Percentiles rank a stretch among this genome's conserved stretches.
Evolutionary conservation across 2,797 vertebrate species (phyloP).

Genomic region (Momotus momota): DNA sequence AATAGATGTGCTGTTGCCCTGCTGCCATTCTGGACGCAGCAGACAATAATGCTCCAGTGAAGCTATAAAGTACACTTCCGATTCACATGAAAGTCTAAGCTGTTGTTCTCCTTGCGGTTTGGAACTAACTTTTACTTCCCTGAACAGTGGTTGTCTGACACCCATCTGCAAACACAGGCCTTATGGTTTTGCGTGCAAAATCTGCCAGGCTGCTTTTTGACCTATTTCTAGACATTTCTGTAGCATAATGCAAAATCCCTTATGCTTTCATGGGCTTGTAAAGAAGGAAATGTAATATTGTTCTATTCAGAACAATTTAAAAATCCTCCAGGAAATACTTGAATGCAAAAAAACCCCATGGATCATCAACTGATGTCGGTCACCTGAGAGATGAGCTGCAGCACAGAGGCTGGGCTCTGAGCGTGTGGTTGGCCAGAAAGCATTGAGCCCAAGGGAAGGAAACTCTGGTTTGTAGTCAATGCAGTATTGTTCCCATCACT

Average conservation of each 20-base stretch:
- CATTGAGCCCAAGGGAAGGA: not conserved
- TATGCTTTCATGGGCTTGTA: not conserved
- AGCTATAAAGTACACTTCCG: not conserved
- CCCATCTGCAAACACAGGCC: constrained; percentile 2
- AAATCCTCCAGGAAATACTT: not conserved
- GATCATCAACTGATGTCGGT: not conserved
- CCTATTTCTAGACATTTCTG: not conserved
- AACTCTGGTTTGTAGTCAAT: constrained; percentile 46
- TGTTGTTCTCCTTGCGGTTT: constrained; percentile 27
- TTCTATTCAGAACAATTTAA: not conserved
- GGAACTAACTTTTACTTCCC: constrained; percentile 9
- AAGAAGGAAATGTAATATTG: not conserved
- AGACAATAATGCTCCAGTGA: not conserved
- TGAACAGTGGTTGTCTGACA: not conserved
- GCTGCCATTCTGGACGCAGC: constrained; percentile 15
- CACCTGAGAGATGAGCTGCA: constrained; percentile 19
- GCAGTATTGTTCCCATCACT: constrained; percentile 45
- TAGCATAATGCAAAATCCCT: constrained; percentile 9
- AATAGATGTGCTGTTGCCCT: not conserved
- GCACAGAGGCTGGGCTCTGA: not conserved
- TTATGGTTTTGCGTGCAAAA: not conserved
- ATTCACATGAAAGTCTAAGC: not conserved
- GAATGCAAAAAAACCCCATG: not conserved
- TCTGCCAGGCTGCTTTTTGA: constrained; percentile 19
- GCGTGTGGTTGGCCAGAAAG: not conserved